phyloP scores from a whole-genome alignment of 2,797 vertebrate species.

The Austrolebias charrua region DNA sequence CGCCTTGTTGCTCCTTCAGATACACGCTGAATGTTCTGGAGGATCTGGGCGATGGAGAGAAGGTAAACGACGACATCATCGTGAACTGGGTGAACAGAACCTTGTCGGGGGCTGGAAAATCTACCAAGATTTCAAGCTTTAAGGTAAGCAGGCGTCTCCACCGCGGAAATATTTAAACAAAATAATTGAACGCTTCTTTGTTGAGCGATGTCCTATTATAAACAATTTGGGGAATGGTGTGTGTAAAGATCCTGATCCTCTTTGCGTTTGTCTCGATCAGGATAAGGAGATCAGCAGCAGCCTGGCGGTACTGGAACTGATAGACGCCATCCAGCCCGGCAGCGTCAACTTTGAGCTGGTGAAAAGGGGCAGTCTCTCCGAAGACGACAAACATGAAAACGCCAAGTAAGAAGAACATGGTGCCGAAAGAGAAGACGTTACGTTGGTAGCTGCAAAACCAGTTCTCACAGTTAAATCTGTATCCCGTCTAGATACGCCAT shows the following conservation, averaged over 20 bases:
- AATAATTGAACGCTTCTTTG: too few relatives aligned
- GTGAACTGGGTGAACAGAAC: constrained; percentile 94
- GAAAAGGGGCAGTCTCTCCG: constrained; percentile 85
- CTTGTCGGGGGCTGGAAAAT: constrained; percentile 87
- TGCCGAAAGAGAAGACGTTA: neutral
- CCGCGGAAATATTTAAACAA: too few relatives aligned
- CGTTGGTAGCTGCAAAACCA: neutral
- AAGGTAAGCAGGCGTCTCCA: constrained; percentile 78
- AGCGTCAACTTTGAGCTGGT: constrained; percentile 94
- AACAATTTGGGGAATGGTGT: too few relatives aligned
- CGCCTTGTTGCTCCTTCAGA: constrained; percentile 64
- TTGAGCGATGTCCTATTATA: neutral
- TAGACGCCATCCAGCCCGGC: constrained; percentile 94
- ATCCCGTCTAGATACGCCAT: constrained; percentile 85
- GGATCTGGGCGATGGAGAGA: constrained; percentile 89
- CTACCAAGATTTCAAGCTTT: constrained; percentile 90
- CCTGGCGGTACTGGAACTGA: constrained; percentile 93
- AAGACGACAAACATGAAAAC: constrained; percentile 92
- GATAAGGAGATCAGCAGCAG: constrained; percentile 95
- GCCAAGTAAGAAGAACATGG: constrained; percentile 86
- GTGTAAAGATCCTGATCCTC: neutral
- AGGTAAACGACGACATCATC: constrained; percentile 93
- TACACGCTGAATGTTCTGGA: constrained; percentile 92
- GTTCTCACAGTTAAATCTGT: neutral
- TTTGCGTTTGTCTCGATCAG: constrained; percentile 63